These are phyloP conservation scores for Poecilia gillii DNA, from an alignment of 2,797 vertebrate genomes.

Conservation along the genomic window DNA sequence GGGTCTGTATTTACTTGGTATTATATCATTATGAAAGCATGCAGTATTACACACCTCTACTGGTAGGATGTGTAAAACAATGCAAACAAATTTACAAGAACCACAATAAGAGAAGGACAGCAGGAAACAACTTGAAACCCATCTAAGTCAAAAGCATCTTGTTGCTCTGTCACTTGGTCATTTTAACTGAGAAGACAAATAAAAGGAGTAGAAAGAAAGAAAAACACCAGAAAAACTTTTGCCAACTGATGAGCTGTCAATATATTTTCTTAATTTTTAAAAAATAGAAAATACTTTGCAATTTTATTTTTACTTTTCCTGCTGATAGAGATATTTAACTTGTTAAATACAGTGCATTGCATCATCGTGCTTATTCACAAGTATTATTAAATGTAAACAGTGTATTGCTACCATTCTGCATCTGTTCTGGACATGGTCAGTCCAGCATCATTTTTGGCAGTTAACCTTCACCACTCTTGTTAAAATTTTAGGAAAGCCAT, in stretches of 20 bases:
- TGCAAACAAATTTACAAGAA: constrained; percentile 8
- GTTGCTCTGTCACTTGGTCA: neutral
- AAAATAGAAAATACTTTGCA: too few relatives aligned
- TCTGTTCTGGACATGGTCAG: neutral
- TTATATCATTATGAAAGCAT: too few relatives aligned
- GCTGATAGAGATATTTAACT: too few relatives aligned
- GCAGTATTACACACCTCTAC: too few relatives aligned
- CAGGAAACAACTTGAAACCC: neutral
- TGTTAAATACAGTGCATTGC: too few relatives aligned
- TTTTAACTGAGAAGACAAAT: neutral
- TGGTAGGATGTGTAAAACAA: constrained; percentile 5
- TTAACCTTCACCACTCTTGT: neutral
- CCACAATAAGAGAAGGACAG: neutral
- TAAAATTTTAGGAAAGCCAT: neutral
- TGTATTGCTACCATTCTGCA: neutral
- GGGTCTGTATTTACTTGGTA: too few relatives aligned
- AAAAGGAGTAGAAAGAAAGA: neutral
- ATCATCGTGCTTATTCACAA: too few relatives aligned
- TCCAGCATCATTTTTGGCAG: neutral
- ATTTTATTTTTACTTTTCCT: too few relatives aligned
- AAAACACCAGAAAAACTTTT: too few relatives aligned
- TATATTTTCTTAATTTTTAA: too few relatives aligned
- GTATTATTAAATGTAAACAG: neutral
- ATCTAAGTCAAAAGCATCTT: neutral
- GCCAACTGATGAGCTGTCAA: too few relatives aligned